These are phyloP conservation scores for Torymus aiolomorphi DNA, from an alignment of 2,888 invertebrate species.

Conservation along the genomic window DNA sequence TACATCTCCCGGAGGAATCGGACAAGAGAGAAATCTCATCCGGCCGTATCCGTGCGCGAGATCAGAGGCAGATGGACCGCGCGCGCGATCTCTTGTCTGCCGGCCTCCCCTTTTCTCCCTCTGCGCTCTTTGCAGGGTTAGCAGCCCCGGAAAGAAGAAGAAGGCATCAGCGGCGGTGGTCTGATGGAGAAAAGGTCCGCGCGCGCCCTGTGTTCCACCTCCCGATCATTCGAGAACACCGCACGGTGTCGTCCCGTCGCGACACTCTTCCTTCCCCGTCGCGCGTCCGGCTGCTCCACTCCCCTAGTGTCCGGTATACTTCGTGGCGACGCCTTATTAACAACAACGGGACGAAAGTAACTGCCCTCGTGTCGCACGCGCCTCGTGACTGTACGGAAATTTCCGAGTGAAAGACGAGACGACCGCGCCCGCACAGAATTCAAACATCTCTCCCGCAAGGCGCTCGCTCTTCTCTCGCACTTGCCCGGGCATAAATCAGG, in stretches of 20 bases:
- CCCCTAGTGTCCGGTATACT: slow-evolving; percentile 15
- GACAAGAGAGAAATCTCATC: slow-evolving; percentile 40
- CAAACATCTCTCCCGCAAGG: slow-evolving; percentile 29
- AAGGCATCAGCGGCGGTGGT: slow-evolving; percentile 8
- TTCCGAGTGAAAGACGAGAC: not conserved
- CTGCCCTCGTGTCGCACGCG: not conserved
- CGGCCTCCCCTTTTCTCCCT: not conserved
- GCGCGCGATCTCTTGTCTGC: not conserved
- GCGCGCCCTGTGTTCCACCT: slow-evolving; percentile 20
- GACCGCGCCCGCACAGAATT: too few relatives aligned
- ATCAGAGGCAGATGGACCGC: slow-evolving; percentile 42
- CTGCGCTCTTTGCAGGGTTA: not conserved
- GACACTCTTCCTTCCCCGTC: too few relatives aligned
- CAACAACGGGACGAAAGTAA: slow-evolving; percentile 11
- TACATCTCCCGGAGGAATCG: slow-evolving; percentile 12
- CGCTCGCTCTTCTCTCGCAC: not conserved
- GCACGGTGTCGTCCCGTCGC: not conserved
- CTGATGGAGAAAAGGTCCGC: slow-evolving; percentile 1
- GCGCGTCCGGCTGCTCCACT: not conserved
- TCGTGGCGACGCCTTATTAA: slow-evolving; percentile 30
- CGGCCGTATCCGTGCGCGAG: slow-evolving; percentile 35
- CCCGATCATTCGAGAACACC: slow-evolving; percentile 16
- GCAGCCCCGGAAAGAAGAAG: too few relatives aligned
- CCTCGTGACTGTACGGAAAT: not conserved
- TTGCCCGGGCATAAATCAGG: slow-evolving; percentile 46